These are phyloP conservation scores for Chloropsis hardwickii DNA, from an alignment of 2,113 vertebrate species.

Conservation along the genomic window DNA sequence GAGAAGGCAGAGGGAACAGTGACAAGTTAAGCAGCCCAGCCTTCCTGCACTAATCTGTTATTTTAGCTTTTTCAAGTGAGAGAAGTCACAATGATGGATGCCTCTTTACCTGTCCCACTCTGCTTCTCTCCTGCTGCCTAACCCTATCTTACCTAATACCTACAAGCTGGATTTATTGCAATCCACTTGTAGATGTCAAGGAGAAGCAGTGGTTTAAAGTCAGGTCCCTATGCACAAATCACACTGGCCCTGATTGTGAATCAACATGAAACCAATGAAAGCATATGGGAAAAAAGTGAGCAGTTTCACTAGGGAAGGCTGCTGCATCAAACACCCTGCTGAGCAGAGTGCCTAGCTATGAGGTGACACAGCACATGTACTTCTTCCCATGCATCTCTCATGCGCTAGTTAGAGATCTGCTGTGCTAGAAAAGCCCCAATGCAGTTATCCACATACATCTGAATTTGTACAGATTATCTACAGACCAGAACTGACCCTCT, in stretches of 20 bases:
- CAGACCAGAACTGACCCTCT: not conserved
- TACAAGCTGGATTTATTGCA: not conserved
- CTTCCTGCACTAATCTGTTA: not conserved
- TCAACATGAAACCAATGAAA: accelerated
- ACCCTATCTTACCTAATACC: not conserved
- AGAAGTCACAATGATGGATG: not conserved
- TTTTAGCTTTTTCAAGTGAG: not conserved
- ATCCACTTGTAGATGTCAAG: not conserved
- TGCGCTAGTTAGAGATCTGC: accelerated
- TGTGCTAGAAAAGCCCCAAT: accelerated
- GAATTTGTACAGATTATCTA: not conserved
- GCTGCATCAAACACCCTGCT: not conserved
- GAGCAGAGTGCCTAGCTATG: not conserved
- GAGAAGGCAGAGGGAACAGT: not conserved
- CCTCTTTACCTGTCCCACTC: not conserved
- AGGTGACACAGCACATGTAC: accelerated
- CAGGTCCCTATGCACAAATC: not conserved
- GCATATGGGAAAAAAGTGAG: not conserved
- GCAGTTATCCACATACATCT: not conserved
- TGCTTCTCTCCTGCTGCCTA: not conserved
- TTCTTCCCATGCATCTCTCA: not conserved
- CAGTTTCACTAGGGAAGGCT: not conserved
- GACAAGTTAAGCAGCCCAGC: not conserved
- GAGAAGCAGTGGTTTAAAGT: not conserved
- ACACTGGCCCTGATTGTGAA: not conserved